Conservation (phyloP, 2,888 invertebrate species). For the Drosophila rellima region DNA sequence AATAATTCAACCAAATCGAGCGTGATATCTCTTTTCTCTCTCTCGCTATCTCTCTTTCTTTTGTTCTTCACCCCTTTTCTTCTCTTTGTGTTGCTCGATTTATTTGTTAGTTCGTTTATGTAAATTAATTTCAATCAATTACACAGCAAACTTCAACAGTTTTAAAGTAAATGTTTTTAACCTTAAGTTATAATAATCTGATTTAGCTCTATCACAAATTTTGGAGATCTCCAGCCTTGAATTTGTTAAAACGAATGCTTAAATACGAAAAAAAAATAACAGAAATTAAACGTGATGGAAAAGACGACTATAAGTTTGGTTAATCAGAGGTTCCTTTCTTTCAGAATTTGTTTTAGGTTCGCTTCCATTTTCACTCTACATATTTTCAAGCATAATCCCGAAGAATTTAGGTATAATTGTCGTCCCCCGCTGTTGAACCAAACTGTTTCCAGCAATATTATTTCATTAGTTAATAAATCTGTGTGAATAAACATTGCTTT, state of each 20-base stretch:
- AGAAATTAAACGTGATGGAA: no score
- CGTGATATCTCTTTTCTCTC: constrained; percentile 1
- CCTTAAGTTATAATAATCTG: no score
- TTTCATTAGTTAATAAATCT: constrained; percentile 22
- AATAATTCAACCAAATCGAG: constrained; percentile 43
- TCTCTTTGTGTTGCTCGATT: not conserved
- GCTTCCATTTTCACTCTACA: no score
- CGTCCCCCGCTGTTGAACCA: not conserved
- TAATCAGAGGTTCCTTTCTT: no score
- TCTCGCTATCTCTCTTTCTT: not conserved
- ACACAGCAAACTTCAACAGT: not conserved
- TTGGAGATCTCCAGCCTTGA: no score
- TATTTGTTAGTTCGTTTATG: not conserved
- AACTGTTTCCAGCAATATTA: constrained; percentile 1
- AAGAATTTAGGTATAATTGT: not conserved
- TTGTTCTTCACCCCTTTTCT: no score
- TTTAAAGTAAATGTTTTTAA: no score
- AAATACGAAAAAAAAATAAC: no score
- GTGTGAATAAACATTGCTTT: constrained; percentile 14
- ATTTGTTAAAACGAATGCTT: no score
- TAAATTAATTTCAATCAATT: not conserved
- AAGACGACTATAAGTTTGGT: no score
- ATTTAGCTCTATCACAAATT: no score
- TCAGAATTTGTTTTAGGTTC: no score
- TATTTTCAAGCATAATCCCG: not conserved